A percentile compares a stretch with the other conserved stretches of the same genome.
Conservation (phyloP, 2,113 vertebrate species). For the Percina caprodes region DNA sequence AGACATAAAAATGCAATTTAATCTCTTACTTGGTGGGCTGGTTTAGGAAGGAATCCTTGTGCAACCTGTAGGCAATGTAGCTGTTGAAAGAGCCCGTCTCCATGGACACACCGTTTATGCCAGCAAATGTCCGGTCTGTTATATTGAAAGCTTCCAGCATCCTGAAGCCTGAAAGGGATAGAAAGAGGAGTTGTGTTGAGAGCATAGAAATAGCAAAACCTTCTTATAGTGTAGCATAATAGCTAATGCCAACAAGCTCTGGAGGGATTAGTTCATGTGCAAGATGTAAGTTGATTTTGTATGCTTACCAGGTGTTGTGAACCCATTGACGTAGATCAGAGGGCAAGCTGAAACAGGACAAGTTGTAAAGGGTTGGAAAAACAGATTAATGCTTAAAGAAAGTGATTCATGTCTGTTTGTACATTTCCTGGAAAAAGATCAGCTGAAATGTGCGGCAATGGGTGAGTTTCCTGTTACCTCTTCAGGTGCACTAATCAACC, state of each 20-base stretch:
- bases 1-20: conserved; percentile 22
- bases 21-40: conserved; percentile 92
- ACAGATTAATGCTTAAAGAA: conserved; percentile 24
- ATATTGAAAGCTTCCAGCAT: conserved; percentile 98
- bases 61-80: conserved; percentile 91
- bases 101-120: conserved; percentile 94
- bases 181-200: conserved; percentile 15
- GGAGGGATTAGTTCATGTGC: conserved; percentile 13
- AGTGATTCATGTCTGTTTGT: conserved; percentile 27
- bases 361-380: conserved; percentile 40
- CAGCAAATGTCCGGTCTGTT: conserved; percentile 93
- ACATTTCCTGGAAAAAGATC: conserved; percentile 17
- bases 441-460: background rate
- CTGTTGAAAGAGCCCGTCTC: conserved; percentile 97
- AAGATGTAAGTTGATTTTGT: conserved; percentile 3
- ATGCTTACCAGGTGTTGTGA: conserved; percentile 95
- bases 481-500: conserved; percentile 15
- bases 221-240: background rate
- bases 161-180: conserved; percentile 89
- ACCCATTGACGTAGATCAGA: conserved; percentile 97
- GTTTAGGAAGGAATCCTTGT: conserved; percentile 93
- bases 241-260: conserved; percentile 14
- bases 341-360: conserved; percentile 90
- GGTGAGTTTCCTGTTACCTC: conserved; percentile 9
- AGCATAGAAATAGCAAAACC: background rate